These are phyloP conservation scores for Probosciger aterrimus DNA, from an alignment of 2,113 vertebrate species.

Conservation along the genomic window DNA sequence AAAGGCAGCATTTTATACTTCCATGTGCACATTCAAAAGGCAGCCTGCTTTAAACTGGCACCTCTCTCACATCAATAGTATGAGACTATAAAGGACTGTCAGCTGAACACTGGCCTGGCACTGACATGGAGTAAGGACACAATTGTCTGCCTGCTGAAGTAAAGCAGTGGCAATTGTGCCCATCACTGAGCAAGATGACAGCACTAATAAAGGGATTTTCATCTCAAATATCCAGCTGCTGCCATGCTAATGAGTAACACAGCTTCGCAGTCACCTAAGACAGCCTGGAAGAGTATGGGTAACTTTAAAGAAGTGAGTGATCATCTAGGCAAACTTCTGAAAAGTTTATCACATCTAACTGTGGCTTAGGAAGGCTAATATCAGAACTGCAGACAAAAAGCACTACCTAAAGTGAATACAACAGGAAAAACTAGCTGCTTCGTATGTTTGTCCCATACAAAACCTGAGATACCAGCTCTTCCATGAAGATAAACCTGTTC, in stretches of 20 bases:
- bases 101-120: background rate
- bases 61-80: accelerated
- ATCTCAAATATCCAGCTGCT: background rate
- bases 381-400: background rate
- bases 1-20: background rate
- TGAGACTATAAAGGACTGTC: background rate
- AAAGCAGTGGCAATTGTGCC: accelerated
- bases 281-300: background rate
- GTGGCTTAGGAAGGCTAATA: background rate
- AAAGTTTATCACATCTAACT: background rate
- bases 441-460: background rate
- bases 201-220: background rate
- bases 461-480: background rate
- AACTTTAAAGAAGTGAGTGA: background rate
- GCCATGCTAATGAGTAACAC: background rate
- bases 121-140: accelerated
- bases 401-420: background rate
- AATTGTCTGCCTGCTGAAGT: background rate
- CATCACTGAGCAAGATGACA: background rate
- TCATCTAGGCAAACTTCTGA: background rate
- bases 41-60: background rate
- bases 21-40: background rate
- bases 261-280: background rate
- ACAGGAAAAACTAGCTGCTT: background rate
- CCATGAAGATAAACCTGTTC: background rate